A percentile compares a stretch with the other conserved stretches of the same genome.
These are phyloP conservation scores for Mirza zaza DNA, from an alignment of 2,113 vertebrate species.

Conservation along the genomic window DNA sequence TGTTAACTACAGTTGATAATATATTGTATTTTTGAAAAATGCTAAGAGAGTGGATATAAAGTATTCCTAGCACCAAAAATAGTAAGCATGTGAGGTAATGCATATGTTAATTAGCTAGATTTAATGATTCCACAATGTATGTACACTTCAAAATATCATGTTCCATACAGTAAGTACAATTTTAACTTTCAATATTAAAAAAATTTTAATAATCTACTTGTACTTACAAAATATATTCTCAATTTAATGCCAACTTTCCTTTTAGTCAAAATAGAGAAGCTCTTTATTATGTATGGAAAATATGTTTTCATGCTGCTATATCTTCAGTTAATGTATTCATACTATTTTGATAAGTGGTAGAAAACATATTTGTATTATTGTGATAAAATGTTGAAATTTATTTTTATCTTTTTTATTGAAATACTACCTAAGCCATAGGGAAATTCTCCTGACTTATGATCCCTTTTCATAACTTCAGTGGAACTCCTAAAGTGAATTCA, in stretches of 20 bases:
- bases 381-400: background rate
- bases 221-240: background rate
- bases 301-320: background rate
- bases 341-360: background rate
- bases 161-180: background rate
- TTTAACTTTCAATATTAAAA: background rate
- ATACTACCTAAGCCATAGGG: background rate
- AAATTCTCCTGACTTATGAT: background rate
- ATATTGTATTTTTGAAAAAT: background rate
- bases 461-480: background rate
- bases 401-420: constrained; percentile 1
- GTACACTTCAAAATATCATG: background rate
- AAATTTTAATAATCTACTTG: background rate
- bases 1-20: background rate
- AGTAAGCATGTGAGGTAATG: background rate
- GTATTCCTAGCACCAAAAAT: background rate
- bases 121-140: background rate
- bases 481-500: background rate
- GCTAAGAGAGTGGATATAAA: background rate
- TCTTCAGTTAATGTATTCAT: background rate
- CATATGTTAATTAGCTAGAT: background rate
- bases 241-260: background rate
- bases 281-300: background rate
- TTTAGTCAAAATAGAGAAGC: background rate
- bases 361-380: background rate